phyloP scores from a whole-genome alignment of 2,113 vertebrate genomes.

The Perognathus longimembris region DNA sequence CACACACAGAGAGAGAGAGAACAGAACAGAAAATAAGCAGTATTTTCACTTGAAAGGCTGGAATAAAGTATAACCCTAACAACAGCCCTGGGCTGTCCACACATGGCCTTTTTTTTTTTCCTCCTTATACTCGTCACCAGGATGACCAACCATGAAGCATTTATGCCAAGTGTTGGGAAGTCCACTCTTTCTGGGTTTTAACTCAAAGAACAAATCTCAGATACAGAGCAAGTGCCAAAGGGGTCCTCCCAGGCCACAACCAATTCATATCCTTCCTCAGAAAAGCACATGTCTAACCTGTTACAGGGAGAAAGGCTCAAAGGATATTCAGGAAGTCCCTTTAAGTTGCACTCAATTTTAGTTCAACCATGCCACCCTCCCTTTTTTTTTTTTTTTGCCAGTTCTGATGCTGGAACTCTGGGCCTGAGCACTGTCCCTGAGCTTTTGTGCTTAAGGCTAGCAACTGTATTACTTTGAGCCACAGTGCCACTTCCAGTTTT shows the following conservation, averaged over 20 bases:
- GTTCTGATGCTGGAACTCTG: too few relatives aligned
- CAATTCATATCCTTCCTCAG: background rate
- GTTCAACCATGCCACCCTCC: too few relatives aligned
- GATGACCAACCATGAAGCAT: background rate
- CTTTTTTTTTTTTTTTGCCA: too few relatives aligned
- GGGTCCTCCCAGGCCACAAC: background rate
- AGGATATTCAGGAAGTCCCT: background rate
- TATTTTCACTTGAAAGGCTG: background rate
- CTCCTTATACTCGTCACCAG: background rate
- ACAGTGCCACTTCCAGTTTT: too few relatives aligned
- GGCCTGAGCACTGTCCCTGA: too few relatives aligned
- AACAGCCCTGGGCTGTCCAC: background rate
- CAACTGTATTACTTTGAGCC: too few relatives aligned
- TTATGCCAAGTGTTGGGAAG: background rate
- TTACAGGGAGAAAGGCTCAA: background rate
- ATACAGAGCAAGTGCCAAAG: background rate
- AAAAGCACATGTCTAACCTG: background rate
- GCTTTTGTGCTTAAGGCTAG: too few relatives aligned
- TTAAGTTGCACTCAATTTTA: too few relatives aligned
- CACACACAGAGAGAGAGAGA: too few relatives aligned
- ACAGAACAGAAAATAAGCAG: background rate
- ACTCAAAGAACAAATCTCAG: background rate
- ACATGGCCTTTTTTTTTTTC: too few relatives aligned
- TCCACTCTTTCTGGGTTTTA: background rate
- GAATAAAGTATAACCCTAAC: background rate